Percentiles rank a stretch among this genome's conserved stretches.
These are phyloP conservation scores for Cuculus canorus DNA, from an alignment of 2,797 vertebrate genomes.

Conservation along the genomic window DNA sequence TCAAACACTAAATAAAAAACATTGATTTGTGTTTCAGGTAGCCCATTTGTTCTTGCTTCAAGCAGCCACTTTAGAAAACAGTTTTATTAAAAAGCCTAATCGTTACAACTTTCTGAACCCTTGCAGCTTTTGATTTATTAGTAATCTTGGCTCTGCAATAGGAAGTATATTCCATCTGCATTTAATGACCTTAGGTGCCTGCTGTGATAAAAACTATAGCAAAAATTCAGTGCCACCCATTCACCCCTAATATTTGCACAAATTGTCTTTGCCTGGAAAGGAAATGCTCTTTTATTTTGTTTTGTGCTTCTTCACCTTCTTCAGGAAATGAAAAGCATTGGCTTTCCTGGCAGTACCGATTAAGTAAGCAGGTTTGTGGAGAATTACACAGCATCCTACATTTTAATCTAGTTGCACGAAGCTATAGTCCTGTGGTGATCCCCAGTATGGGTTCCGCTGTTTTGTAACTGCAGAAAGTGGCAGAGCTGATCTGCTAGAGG, in stretches of 20 bases:
- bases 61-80: neutral
- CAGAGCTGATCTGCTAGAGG: slow-evolving; percentile 5
- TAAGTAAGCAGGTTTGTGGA: slow-evolving; percentile 37
- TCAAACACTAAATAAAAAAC: neutral
- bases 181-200: neutral
- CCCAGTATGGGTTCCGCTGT: slow-evolving; percentile 9
- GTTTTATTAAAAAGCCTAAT: neutral
- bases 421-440: neutral
- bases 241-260: slow-evolving; percentile 7
- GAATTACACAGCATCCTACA: slow-evolving; percentile 45
- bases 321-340: neutral
- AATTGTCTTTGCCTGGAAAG: neutral
- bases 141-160: neutral
- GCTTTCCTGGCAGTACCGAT: neutral
- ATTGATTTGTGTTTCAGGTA: neutral
- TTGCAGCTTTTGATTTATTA: slow-evolving; percentile 14
- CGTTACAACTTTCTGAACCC: neutral
- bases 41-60: neutral
- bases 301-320: neutral
- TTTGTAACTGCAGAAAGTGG: neutral
- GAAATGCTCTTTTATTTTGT: neutral
- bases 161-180: neutral
- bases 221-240: neutral
- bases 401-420: slow-evolving; percentile 53
- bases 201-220: neutral